A percentile compares a stretch with the other conserved stretches of the same genome.
Evolutionary conservation across 23 tunicate genomes (phyloP).

Genomic region (Halocynthia aurantium): DNA sequence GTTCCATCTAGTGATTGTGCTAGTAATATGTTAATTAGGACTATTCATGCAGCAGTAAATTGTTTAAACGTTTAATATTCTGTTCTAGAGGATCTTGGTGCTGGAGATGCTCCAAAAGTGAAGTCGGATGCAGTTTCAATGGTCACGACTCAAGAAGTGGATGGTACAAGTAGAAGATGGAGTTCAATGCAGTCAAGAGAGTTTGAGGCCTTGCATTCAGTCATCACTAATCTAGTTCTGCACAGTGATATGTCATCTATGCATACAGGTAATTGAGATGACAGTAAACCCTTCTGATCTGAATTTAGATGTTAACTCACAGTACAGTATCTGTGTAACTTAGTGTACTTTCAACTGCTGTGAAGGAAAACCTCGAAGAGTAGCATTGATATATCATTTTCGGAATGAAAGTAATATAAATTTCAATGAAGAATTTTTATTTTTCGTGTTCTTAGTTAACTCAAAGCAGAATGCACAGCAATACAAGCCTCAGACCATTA

Average conservation of each 20-base stretch:
- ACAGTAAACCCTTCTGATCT: too few species aligned
- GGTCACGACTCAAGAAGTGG: not conserved
- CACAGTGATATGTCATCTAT: slow-evolving; percentile 43
- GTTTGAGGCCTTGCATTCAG: slow-evolving; percentile 49
- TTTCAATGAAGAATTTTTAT: too few species aligned
- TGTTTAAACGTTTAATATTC: not conserved
- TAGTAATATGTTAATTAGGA: not conserved
- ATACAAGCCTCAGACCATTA: slow-evolving; percentile 34
- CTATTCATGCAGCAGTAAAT: too few species aligned
- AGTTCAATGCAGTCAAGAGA: slow-evolving; percentile 78
- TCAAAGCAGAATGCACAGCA: not conserved
- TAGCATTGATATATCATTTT: too few species aligned
- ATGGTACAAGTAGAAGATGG: slow-evolving; percentile 60
- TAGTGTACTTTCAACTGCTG: too few species aligned
- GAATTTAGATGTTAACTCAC: too few species aligned
- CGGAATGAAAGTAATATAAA: too few species aligned
- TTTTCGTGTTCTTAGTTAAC: not conserved
- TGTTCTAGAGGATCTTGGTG: not conserved
- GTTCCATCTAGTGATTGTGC: not conserved
- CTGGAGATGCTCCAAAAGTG: slow-evolving; percentile 12
- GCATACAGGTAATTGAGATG: slow-evolving; percentile 27
- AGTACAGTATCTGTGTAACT: too few species aligned
- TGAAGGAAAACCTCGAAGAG: too few species aligned
- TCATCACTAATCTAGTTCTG: slow-evolving; percentile 40
- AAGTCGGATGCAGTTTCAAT: slow-evolving; percentile 7